Conservation (phyloP, 2,113 vertebrate genomes). For the Eulacestoma nigropectus region DNA sequence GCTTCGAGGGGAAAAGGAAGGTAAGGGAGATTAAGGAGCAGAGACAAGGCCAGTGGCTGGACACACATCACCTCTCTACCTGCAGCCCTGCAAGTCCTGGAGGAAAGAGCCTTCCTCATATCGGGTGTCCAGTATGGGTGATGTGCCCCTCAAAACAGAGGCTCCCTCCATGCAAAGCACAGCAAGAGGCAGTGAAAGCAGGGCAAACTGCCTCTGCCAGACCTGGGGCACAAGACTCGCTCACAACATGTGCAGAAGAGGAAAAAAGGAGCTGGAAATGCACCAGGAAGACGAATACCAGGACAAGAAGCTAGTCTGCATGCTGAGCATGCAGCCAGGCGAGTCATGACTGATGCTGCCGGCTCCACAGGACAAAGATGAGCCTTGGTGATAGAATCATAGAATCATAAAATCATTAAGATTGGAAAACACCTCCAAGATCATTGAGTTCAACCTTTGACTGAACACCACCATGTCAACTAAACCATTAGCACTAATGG, state of each 20-base stretch:
- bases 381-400: background rate
- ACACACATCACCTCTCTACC: background rate
- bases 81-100: background rate
- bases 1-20: background rate
- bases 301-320: background rate
- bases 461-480: background rate
- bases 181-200: background rate
- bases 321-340: rapidly evolving
- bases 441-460: background rate
- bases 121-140: rapidly evolving
- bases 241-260: background rate
- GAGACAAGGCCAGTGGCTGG: background rate
- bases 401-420: background rate
- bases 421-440: background rate
- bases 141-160: background rate
- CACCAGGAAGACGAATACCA: background rate
- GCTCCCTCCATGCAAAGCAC: rapidly evolving
- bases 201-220: background rate
- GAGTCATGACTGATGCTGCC: background rate
- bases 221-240: background rate
- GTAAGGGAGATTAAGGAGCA: background rate
- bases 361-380: background rate
- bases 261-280: background rate
- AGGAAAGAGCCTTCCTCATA: background rate
- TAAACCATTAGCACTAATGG: background rate